Percentiles rank a stretch among this genome's conserved stretches.
phyloP scores from a whole-genome alignment of 2,888 invertebrate species.

The Mesorhabditis sp. region DNA sequence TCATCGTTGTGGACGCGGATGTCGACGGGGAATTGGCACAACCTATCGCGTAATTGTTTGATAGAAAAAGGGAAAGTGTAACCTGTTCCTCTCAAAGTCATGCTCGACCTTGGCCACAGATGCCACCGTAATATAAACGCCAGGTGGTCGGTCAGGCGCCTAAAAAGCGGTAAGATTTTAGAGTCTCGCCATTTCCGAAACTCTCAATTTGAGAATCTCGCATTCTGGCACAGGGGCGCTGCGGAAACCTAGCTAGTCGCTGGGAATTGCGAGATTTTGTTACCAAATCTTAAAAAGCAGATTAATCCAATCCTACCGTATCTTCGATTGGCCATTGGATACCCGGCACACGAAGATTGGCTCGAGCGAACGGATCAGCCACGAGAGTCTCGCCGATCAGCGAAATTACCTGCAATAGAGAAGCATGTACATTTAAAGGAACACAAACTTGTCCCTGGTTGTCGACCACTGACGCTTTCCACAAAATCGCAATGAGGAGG shows the following conservation, averaged over 20 bases:
- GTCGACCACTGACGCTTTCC: conserved; percentile 44
- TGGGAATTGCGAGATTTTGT: no score
- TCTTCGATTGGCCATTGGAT: neutral
- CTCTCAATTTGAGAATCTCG: no score
- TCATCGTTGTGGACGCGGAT: neutral
- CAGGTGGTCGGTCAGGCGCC: neutral
- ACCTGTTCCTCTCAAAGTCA: conserved; percentile 1
- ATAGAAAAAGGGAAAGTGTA: neutral
- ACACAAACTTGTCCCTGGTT: conserved; percentile 32
- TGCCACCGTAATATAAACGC: neutral
- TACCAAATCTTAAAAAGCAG: no score
- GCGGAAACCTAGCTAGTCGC: no score
- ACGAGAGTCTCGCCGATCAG: conserved; percentile 31
- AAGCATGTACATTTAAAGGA: neutral
- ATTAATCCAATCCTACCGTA: neutral
- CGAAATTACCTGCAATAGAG: conserved; percentile 20
- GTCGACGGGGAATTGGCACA: neutral
- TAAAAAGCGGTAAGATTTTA: neutral
- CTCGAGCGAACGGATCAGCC: conserved; percentile 24
- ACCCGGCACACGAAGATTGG: conserved; percentile 11
- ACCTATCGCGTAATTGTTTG: neutral
- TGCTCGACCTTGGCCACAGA: neutral
- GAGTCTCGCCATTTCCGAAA: no score
- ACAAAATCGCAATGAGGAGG: conserved; percentile 34
- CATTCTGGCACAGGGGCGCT: no score